phyloP scores from a whole-genome alignment of 1,140 invertebrate genomes.

The Aphelinus certus region DNA sequence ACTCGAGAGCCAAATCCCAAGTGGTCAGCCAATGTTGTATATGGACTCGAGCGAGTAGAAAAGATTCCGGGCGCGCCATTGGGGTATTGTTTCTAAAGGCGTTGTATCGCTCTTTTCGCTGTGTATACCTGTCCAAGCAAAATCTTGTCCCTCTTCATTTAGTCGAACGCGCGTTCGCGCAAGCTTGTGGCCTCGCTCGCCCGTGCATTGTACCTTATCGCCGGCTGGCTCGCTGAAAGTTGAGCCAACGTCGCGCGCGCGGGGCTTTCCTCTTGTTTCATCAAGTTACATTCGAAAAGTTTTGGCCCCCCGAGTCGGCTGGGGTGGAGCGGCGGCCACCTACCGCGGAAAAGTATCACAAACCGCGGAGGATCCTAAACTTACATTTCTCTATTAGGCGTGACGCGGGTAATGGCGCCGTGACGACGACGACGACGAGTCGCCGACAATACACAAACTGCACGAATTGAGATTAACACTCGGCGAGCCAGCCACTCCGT shows the following conservation, averaged over 20 bases:
- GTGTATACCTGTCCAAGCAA: too few relatives aligned
- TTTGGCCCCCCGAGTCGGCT: background rate
- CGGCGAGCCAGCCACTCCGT: conserved; percentile 49
- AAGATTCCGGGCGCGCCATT: too few relatives aligned
- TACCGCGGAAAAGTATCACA: conserved; percentile 8
- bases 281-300: conserved; percentile 23
- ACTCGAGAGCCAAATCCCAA: too few relatives aligned
- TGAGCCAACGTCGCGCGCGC: conserved; percentile 10
- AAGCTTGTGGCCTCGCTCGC: too few relatives aligned
- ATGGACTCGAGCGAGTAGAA: too few relatives aligned
- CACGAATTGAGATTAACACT: conserved; percentile 61
- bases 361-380: conserved; percentile 19
- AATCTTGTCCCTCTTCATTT: too few relatives aligned
- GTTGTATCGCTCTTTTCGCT: too few relatives aligned
- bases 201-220: background rate
- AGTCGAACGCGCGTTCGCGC: too few relatives aligned
- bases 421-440: conserved; percentile 15
- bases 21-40: too few relatives aligned
- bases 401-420: conserved; percentile 9
- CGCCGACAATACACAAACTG: conserved; percentile 50
- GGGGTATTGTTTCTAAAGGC: too few relatives aligned
- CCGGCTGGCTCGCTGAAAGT: conserved; percentile 12
- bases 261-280: conserved; percentile 5
- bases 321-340: too few relatives aligned
- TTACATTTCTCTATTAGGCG: conserved; percentile 53